Conservation (phyloP, 2,888 invertebrate genomes). For the Pterobdella sp. region DNA sequence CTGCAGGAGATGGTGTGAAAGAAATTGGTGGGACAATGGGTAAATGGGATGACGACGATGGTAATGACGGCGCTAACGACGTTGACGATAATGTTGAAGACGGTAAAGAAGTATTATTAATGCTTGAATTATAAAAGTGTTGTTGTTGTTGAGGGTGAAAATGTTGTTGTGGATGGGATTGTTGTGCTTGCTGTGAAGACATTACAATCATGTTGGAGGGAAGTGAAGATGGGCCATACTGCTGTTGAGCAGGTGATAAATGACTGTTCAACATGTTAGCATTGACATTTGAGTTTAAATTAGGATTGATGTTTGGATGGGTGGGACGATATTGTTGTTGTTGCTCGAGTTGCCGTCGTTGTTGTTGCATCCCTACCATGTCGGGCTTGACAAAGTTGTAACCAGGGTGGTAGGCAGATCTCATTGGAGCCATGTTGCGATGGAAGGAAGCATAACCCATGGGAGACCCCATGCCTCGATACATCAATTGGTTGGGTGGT, state of each 20-base stretch:
- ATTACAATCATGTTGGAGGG: not conserved
- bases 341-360: slow-evolving; percentile 4
- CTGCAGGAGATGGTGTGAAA: slow-evolving; percentile 29
- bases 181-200: slow-evolving; percentile 7
- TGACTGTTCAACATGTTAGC: slow-evolving; percentile 9
- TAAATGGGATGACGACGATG: slow-evolving; percentile 2
- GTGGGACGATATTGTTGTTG: slow-evolving; percentile 14
- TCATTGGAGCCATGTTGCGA: slow-evolving; percentile 21
- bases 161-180: not conserved
- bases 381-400: slow-evolving; percentile 19
- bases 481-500: slow-evolving; percentile 22
- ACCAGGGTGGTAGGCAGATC: not conserved
- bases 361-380: slow-evolving; percentile 22
- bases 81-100: slow-evolving; percentile 15
- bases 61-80: not conserved
- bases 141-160: slow-evolving; percentile 7
- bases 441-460: slow-evolving; percentile 4
- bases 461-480: slow-evolving; percentile 15
- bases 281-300: not conserved
- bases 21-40: slow-evolving; percentile 19
- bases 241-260: not conserved
- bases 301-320: slow-evolving; percentile 10
- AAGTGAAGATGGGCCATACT: not conserved
- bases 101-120: not conserved
- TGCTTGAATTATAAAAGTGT: slow-evolving; percentile 7